A percentile compares a stretch with the other conserved stretches of the same genome.
These are phyloP conservation scores for Prunella himalayana DNA, from an alignment of 2,113 vertebrate species.

Conservation along the genomic window DNA sequence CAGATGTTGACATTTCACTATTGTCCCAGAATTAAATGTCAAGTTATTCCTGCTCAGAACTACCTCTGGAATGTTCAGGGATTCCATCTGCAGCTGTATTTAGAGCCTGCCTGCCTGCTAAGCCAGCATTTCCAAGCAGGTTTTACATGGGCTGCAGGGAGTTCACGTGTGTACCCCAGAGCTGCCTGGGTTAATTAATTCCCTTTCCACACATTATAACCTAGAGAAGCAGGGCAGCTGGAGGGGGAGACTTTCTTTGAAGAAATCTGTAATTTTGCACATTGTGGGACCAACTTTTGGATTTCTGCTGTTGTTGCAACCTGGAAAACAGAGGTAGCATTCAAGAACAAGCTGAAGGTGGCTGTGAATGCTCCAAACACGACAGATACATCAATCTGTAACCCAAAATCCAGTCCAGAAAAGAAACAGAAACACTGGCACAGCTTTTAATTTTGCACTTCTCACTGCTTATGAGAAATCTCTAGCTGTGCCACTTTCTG, in stretches of 20 bases:
- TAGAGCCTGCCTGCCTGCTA: slow-evolving; percentile 15
- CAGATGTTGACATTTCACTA: slow-evolving; percentile 74
- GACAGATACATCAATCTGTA: background rate
- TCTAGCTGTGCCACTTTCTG: background rate
- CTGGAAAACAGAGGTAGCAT: background rate
- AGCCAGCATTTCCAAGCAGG: slow-evolving; percentile 36
- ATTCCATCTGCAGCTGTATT: slow-evolving; percentile 65
- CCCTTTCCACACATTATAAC: slow-evolving; percentile 41
- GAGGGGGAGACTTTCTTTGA: slow-evolving; percentile 43
- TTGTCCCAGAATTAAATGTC: slow-evolving; percentile 72
- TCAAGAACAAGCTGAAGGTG: background rate
- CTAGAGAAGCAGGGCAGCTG: slow-evolving; percentile 34
- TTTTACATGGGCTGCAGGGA: slow-evolving; percentile 29
- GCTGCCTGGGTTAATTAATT: slow-evolving; percentile 57
- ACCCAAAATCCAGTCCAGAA: background rate
- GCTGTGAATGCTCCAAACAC: background rate
- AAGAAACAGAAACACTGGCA: background rate
- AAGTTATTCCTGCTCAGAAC: slow-evolving; percentile 68
- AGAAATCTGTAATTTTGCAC: slow-evolving; percentile 45
- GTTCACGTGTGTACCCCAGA: background rate
- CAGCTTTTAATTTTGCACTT: background rate
- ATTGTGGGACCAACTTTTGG: background rate
- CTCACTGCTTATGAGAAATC: background rate
- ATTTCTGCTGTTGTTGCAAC: slow-evolving; percentile 14
- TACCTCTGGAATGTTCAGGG: slow-evolving; percentile 14